Conservation (phyloP, 2,888 invertebrate genomes). For the Tortricodes alternella region DNA sequence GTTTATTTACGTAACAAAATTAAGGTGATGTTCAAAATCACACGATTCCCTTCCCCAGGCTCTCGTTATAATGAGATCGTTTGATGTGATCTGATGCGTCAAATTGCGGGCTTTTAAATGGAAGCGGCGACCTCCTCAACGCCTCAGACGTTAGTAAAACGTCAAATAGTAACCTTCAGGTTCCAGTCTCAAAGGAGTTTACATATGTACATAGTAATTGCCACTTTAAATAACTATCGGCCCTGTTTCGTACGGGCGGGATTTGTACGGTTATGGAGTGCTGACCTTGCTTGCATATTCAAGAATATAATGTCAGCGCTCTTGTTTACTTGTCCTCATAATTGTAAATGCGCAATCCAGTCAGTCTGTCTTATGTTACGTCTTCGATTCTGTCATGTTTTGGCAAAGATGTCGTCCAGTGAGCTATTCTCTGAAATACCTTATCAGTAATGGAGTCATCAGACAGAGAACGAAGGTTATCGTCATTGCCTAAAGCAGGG, state of each 20-base stretch:
- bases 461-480: too few relatives aligned
- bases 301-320: too few relatives aligned
- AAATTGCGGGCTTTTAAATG: conserved; percentile 55
- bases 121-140: conserved; percentile 33
- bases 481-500: too few relatives aligned
- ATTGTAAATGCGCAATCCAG: too few relatives aligned
- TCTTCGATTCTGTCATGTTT: too few relatives aligned
- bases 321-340: too few relatives aligned
- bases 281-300: background rate
- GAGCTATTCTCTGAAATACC: too few relatives aligned
- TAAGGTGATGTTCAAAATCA: conserved; percentile 37
- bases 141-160: conserved; percentile 25
- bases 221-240: conserved; percentile 23
- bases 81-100: conserved; percentile 65
- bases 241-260: conserved; percentile 2
- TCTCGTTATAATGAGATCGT: conserved; percentile 53
- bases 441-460: too few relatives aligned
- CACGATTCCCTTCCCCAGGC: conserved; percentile 31
- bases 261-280: background rate
- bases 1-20: conserved; percentile 24
- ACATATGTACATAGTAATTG: conserved; percentile 32
- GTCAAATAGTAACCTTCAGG: conserved; percentile 30
- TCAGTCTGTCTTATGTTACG: too few relatives aligned
- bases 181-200: conserved; percentile 38
- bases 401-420: too few relatives aligned